Evolutionary conservation across 2,113 vertebrate species (phyloP), one percentile per base, ranked within the genome.

Genomic region (Parotia lawesii): DNA sequence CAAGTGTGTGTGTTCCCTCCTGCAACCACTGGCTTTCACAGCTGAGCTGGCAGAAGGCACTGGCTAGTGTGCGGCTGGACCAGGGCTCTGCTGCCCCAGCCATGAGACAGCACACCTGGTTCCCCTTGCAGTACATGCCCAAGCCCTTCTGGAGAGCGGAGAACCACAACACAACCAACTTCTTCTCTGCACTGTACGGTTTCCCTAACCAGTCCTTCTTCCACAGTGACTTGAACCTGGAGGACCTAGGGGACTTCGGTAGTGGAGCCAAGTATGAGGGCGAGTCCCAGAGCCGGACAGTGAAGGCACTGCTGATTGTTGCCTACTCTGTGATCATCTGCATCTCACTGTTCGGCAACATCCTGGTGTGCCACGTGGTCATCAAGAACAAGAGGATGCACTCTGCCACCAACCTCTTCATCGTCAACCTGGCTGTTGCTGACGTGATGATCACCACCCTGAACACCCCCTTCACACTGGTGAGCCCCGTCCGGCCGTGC

Each of bases 391-490:
- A 97, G 53, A 96, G 96, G 81, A 97, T 98, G 96, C 97, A 97
- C 45, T 98, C 98, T 0, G 97, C 98, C 62, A 98, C 97, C 57
- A 97, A 97, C 93, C 97, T 98, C 65, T 98, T 98, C 96, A 98
- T 98, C 3, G 94, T 96, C 83, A 98, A 98, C 77, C 93, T 98
- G 89, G 98, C 98, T 0, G 20, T 98, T 7, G 98, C 97, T 0
- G 98, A 98, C 1, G 96, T 98, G 92, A 97, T 98, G 96, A 98
- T 98, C 87, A 98, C 98, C 38, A 70, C 97, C 15, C 94, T 98
- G 82, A 98, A 98, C 96, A 98, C 98, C 1, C 98, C 98, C 33
- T 98, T 98, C 96, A 98, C 98, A 0, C 94, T 98, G 98, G 98
- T 98, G 95, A 98, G 98, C 48, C 44, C 17, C 0, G 2, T 53